phyloP scores from a whole-genome alignment of 2,797 vertebrate species.

The Enteromius mattozi region DNA sequence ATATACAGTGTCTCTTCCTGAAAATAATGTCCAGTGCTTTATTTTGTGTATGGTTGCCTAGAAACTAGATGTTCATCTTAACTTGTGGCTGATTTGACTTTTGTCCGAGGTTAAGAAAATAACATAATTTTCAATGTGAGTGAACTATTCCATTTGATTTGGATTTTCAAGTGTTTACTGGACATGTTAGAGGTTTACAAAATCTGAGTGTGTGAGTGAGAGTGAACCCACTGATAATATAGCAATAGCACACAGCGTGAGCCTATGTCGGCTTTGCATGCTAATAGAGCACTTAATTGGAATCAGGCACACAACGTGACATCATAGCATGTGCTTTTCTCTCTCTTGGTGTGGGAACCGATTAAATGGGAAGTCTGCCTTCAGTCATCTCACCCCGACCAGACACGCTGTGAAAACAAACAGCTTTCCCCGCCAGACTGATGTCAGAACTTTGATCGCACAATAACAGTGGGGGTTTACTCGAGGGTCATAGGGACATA shows the following conservation, averaged over 20 bases:
- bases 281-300: conserved; percentile 77
- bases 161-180: conserved; percentile 11
- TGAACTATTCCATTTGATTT: background rate
- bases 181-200: background rate
- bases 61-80: conserved; percentile 33
- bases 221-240: background rate
- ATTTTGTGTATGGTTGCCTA: conserved; percentile 23
- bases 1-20: conserved; percentile 8
- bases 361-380: conserved; percentile 77
- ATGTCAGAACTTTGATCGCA: conserved; percentile 74
- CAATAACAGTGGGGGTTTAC: conserved; percentile 70
- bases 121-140: background rate
- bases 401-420: conserved; percentile 76
- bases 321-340: conserved; percentile 71
- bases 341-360: conserved; percentile 60
- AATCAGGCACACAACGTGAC: conserved; percentile 83
- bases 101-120: conserved; percentile 13
- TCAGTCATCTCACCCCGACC: conserved; percentile 72
- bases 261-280: conserved; percentile 65
- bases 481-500: conserved; percentile 74
- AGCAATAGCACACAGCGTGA: background rate
- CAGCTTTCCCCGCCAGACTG: conserved; percentile 70
- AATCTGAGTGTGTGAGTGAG: background rate
- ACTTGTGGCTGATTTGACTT: conserved; percentile 5
- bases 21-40: conserved; percentile 14